A percentile compares a stretch with the other conserved stretches of the same genome.
Evolutionary conservation across 2,888 invertebrate species (phyloP).

Genomic region (Protonemura montana): DNA sequence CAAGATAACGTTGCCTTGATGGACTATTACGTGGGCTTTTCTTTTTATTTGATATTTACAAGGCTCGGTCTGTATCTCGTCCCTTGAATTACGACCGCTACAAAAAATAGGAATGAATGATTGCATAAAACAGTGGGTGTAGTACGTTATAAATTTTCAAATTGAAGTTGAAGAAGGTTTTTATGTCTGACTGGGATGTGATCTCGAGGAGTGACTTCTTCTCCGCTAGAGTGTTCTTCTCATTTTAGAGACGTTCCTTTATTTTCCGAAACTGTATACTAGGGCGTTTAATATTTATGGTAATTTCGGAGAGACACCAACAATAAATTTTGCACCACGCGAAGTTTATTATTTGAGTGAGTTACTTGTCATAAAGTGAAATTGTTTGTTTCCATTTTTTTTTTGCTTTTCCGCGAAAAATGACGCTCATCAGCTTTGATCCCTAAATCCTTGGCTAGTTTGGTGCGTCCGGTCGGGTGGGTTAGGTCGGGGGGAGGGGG

Average conservation of each 20-base stretch:
- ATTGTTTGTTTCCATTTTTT: neutral
- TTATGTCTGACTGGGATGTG: neutral
- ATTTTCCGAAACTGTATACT: neutral
- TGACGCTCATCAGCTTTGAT: neutral
- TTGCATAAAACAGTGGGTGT: neutral
- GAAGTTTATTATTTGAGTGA: neutral
- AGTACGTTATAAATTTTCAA: conserved; percentile 12
- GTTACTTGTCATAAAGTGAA: conserved; percentile 4
- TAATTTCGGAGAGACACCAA: neutral
- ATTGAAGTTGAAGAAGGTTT: conserved; percentile 2
- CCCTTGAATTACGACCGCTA: neutral
- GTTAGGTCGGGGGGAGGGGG: neutral
- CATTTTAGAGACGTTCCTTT: neutral
- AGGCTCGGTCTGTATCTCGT: neutral
- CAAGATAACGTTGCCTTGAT: neutral
- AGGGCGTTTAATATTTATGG: conserved; percentile 2
- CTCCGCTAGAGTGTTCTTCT: neutral
- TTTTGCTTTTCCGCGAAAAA: neutral
- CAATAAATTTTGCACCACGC: neutral
- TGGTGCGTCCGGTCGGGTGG: neutral
- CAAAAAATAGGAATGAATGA: neutral
- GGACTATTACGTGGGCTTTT: neutral
- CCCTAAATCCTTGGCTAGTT: neutral
- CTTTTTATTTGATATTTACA: neutral
- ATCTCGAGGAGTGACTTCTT: neutral